Evolutionary conservation across 1,140 invertebrate species (phyloP).

Genomic region (Leptoteleia sp.): DNA sequence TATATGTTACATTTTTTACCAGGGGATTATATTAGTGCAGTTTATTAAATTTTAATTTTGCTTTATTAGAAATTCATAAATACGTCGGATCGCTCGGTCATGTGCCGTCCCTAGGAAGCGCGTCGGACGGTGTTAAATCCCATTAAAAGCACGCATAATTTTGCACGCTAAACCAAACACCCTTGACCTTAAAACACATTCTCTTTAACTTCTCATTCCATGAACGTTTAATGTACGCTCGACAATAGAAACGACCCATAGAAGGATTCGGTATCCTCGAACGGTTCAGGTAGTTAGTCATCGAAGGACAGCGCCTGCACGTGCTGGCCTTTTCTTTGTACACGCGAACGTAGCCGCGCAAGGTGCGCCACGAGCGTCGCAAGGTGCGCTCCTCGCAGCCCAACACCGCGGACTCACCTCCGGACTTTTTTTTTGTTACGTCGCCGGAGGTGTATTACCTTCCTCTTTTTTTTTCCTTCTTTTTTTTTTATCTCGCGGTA

Average conservation of each 20-base stretch:
- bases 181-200: conserved; percentile 54
- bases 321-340: conserved; percentile 60
- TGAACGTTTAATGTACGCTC: conserved; percentile 34
- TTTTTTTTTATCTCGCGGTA: conserved; percentile 16
- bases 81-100: too few relatives aligned
- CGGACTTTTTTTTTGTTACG: conserved; percentile 4
- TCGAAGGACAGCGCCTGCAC: conserved; percentile 57
- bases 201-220: conserved; percentile 45
- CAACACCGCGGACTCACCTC: conserved; percentile 24
- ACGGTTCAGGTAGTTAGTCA: conserved; percentile 68
- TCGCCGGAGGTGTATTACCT: too few relatives aligned
- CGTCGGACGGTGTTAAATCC: too few relatives aligned
- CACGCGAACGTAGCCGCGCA: conserved; percentile 51
- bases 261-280: conserved; percentile 67
- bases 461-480: too few relatives aligned
- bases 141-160: too few relatives aligned
- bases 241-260: conserved; percentile 61
- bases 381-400: conserved; percentile 63
- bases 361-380: conserved; percentile 63
- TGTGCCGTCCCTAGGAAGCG: too few relatives aligned
- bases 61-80: too few relatives aligned
- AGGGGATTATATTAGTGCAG: too few relatives aligned
- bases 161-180: conserved; percentile 1
- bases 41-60: too few relatives aligned
- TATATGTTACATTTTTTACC: too few relatives aligned